Conservation (phyloP, 2,888 invertebrate species). For the Ceriagrion tenellum region DNA sequence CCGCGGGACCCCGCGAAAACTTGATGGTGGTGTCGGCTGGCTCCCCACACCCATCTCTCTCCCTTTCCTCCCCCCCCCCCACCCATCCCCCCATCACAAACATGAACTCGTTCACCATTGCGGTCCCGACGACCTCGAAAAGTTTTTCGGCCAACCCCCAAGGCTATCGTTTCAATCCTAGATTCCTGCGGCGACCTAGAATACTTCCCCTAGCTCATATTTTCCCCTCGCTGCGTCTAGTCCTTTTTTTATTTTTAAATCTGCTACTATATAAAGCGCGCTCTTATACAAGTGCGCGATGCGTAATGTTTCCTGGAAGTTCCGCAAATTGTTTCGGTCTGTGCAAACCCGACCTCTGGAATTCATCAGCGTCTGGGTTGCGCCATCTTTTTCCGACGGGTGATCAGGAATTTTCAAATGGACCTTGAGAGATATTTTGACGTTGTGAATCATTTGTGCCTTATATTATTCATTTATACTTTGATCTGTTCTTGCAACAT, state of each 20-base stretch:
- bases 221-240: neutral
- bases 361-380: too few relatives aligned
- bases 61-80: too few relatives aligned
- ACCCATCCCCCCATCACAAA: neutral
- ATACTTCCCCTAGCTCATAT: neutral
- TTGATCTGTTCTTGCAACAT: too few relatives aligned
- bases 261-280: neutral
- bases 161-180: conserved; percentile 24
- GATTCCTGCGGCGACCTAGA: neutral
- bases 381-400: too few relatives aligned
- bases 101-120: neutral
- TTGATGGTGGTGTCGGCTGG: neutral
- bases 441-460: too few relatives aligned
- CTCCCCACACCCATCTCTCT: neutral
- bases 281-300: neutral
- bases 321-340: too few relatives aligned
- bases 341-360: too few relatives aligned
- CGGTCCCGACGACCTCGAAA: neutral
- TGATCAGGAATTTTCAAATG: too few relatives aligned
- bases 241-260: neutral
- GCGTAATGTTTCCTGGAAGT: neutral
- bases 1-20: conserved; percentile 5
- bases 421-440: too few relatives aligned
- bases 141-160: conserved; percentile 24
- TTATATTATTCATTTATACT: too few relatives aligned